A percentile compares a stretch with the other conserved stretches of the same genome.
Conservation (phyloP, 1,140 invertebrate species). For the Drosophila cardini region DNA sequence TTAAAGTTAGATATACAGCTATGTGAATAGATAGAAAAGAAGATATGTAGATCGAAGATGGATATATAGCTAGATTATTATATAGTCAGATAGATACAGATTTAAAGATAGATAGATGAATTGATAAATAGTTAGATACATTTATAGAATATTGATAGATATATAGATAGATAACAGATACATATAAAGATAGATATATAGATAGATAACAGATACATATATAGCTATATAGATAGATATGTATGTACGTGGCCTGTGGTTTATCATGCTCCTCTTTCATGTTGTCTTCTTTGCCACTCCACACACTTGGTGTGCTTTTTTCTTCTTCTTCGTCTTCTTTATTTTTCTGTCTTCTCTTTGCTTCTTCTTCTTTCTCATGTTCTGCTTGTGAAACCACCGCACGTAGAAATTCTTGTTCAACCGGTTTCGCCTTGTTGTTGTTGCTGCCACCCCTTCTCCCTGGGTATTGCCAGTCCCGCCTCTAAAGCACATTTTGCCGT, state of each 20-base stretch:
- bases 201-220: neutral
- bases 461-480: neutral
- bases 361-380: conserved; percentile 5
- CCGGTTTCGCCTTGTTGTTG: conserved; percentile 52
- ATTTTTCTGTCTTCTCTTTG: conserved; percentile 13
- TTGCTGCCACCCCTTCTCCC: conserved; percentile 13
- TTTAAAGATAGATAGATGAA: too few relatives aligned
- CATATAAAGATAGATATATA: neutral
- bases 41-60: too few relatives aligned
- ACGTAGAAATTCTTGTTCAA: conserved; percentile 69
- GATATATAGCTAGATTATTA: too few relatives aligned
- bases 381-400: conserved; percentile 41
- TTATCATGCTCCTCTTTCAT: conserved; percentile 19
- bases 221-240: conserved; percentile 7
- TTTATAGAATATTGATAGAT: too few relatives aligned
- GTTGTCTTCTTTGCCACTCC: neutral
- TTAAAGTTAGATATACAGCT: too few relatives aligned
- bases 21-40: too few relatives aligned
- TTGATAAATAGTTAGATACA: too few relatives aligned
- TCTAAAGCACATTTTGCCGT: conserved; percentile 1
- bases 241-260: conserved; percentile 40
- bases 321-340: conserved; percentile 21
- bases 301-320: neutral
- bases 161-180: too few relatives aligned
- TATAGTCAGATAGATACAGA: too few relatives aligned